Evolutionary conservation across 2,797 vertebrate species (phyloP), one percentile per base, ranked within the genome.

Genomic region (Hirundo rustica): DNA sequence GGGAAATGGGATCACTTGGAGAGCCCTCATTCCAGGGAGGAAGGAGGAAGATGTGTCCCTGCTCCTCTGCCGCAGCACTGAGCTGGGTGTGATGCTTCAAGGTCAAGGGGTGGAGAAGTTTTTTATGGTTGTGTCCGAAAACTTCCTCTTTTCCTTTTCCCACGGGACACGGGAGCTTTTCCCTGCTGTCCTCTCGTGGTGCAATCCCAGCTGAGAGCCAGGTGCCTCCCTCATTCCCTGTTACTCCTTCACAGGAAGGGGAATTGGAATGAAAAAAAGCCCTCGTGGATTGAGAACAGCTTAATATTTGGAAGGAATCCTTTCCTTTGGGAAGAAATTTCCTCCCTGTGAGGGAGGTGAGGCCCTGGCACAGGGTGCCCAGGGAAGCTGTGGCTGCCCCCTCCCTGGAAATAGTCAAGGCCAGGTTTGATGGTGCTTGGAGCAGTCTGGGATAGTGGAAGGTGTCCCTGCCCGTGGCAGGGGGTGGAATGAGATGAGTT

Each of bases 161-260:
- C 2, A 0, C 25, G 79, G 72, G 57, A 64, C 38, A 34, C 34
- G 58, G 45, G 44, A 54, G 4, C 2, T 0, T 42, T 73, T 65
- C 17, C 23, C 11, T 3, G 0, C 4, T 17, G 30, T 32, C 15
- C 50, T 23, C 17, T 22, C 0, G 0, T 61, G 77, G 55, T 60
- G n/a, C 18, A n/a, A 22, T 44, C 53, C 61, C 71, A 82, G 32
- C 34, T 80, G 64, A 3, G 16, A n/a, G 73, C 14, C 57, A 30
- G 18, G 45, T 30, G 25, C 38, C 25, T 53, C 48, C 47, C 64
- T 82, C 13, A 3, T 29, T 62, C 71, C 55, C 55, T 44, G 22
- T 6, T 18, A 25, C 5, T 8, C 36, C 64, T 89, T 13, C 44
- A 50, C 3, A 6, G 16, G 16, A 5, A 44, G 25, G 11, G 29